Conservation (phyloP, 2,113 vertebrate genomes). For the Grammomys surdaster region DNA sequence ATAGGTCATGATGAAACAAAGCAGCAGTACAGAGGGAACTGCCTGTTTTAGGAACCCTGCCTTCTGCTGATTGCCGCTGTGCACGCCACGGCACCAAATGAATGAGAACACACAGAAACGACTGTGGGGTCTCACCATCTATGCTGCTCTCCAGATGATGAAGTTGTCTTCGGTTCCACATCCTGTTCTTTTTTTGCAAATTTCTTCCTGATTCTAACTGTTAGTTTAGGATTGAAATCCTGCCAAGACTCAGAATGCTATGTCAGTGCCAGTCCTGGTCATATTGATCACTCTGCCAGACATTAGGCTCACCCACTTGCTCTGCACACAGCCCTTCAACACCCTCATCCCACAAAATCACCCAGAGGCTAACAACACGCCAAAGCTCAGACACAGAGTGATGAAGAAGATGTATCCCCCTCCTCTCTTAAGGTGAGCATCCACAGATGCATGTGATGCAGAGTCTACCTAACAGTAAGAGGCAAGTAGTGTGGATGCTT, state of each 20-base stretch:
- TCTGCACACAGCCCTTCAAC: neutral
- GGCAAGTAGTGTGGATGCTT: neutral
- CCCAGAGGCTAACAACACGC: fast-evolving
- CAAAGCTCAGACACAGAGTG: neutral
- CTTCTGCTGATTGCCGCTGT: neutral
- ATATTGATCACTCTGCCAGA: neutral
- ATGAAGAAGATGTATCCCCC: neutral
- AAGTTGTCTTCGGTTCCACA: neutral
- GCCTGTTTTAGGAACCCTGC: neutral
- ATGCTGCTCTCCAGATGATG: neutral
- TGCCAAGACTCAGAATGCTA: neutral
- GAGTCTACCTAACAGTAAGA: neutral
- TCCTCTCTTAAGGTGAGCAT: neutral
- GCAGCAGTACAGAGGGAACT: neutral
- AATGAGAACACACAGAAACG: neutral
- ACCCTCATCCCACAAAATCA: no score
- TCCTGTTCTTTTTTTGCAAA: neutral
- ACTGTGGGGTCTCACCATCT: neutral
- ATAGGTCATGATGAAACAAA: neutral
- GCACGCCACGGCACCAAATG: no score
- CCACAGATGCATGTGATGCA: no score
- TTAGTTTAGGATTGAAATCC: neutral
- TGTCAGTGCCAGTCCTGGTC: neutral
- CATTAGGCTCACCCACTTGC: fast-evolving
- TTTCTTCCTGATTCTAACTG: neutral